Conservation (phyloP, 2,113 vertebrate genomes). For the Scomber scombrus region DNA sequence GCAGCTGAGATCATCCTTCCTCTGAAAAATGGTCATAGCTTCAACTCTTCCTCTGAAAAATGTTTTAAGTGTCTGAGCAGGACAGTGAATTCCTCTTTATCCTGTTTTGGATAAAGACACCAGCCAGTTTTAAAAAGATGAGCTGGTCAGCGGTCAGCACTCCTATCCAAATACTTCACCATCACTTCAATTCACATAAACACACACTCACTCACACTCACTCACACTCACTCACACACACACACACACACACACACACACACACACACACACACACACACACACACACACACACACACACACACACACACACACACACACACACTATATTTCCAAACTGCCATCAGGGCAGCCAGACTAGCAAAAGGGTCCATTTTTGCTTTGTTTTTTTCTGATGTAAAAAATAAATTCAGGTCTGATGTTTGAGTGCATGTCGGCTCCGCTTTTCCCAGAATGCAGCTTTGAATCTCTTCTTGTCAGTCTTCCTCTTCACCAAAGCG, state of each 20-base stretch:
- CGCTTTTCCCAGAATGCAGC: conserved; percentile 72
- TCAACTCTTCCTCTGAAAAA: not conserved
- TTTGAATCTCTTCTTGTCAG: conserved; percentile 35
- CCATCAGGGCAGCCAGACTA: not conserved
- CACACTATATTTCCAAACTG: conserved; percentile 16
- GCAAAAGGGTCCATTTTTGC: conserved; percentile 19
- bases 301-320: conserved; percentile 32
- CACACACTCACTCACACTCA: conserved; percentile 1
- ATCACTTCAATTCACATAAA: conserved; percentile 35
- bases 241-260: not conserved
- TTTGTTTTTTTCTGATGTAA: not conserved
- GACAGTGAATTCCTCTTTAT: too few relatives aligned
- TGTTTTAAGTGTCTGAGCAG: not conserved
- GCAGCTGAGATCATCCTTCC: not conserved
- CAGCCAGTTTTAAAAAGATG: not conserved
- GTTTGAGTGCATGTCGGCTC: conserved; percentile 48
- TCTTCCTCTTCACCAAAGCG: not conserved
- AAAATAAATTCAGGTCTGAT: conserved; percentile 62
- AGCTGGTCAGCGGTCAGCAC: not conserved
- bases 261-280: too few relatives aligned
- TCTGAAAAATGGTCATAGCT: conserved; percentile 12
- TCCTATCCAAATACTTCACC: conserved; percentile 5
- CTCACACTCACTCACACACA: too few relatives aligned
- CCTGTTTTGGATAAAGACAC: not conserved
- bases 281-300: too few relatives aligned